phyloP scores from a whole-genome alignment of 2,888 invertebrate species.

The Actias luna region DNA sequence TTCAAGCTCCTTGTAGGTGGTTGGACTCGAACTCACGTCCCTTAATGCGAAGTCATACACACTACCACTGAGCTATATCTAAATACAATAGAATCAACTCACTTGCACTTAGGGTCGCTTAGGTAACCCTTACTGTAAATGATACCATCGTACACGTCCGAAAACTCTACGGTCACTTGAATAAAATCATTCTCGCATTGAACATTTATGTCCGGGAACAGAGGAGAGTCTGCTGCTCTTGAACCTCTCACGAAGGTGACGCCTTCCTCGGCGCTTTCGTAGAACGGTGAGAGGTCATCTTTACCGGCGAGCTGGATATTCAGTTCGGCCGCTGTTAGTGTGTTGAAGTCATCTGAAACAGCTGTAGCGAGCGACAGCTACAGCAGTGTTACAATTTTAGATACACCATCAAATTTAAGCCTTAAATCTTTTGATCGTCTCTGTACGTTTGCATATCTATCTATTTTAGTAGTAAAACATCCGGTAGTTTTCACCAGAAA shows the following conservation, averaged over 20 bases:
- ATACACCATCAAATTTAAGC: neutral
- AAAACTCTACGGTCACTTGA: conserved; percentile 84
- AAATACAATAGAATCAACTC: conserved; percentile 41
- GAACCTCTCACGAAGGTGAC: conserved; percentile 73
- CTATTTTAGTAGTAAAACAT: no score
- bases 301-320: conserved; percentile 65
- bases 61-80: no score
- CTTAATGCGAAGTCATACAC: no score
- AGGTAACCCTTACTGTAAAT: conserved; percentile 87
- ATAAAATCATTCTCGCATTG: conserved; percentile 82
- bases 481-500: no score
- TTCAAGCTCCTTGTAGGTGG: no score
- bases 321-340: conserved; percentile 71
- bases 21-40: no score
- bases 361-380: conserved; percentile 81
- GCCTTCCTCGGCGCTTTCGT: conserved; percentile 64
- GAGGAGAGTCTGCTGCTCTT: conserved; percentile 76
- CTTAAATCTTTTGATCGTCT: no score
- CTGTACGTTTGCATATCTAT: no score
- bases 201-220: conserved; percentile 81
- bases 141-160: conserved; percentile 84
- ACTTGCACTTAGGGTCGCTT: conserved; percentile 86
- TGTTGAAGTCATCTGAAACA: conserved; percentile 66
- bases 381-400: conserved; percentile 23
- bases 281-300: conserved; percentile 67